Conservation (phyloP, 2,888 invertebrate species). For the Iselma pallidipennis region DNA sequence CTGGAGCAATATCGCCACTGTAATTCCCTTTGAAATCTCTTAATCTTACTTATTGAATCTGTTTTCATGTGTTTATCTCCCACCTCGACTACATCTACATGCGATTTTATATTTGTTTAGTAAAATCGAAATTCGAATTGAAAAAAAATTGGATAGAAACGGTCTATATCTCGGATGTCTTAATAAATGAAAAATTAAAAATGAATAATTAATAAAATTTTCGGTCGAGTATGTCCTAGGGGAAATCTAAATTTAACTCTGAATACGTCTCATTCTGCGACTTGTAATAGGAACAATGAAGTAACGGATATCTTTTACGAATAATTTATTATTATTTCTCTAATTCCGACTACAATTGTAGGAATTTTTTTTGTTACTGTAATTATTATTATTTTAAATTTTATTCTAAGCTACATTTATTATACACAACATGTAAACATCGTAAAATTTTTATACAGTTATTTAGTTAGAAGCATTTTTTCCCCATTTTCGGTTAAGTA, state of each 20-base stretch:
- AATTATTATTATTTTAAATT: constrained; percentile 7
- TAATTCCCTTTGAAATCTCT: neutral
- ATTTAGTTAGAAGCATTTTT: constrained; percentile 48
- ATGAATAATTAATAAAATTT: neutral
- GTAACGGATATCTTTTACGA: constrained; percentile 9
- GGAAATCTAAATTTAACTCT: neutral
- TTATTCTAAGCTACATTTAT: constrained; percentile 27
- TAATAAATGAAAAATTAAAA: neutral
- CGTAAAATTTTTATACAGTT: constrained; percentile 41
- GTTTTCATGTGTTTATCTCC: neutral
- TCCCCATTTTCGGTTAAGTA: constrained; percentile 40
- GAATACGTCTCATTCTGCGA: too few species aligned
- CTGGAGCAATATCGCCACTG: neutral
- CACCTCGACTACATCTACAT: too few species aligned
- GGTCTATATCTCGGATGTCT: too few species aligned
- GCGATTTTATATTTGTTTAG: too few species aligned
- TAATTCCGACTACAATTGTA: constrained; percentile 25
- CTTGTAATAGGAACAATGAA: neutral
- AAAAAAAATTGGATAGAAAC: too few species aligned
- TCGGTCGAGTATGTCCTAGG: neutral
- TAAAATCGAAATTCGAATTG: too few species aligned
- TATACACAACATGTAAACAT: constrained; percentile 47
- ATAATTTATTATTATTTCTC: constrained; percentile 30
- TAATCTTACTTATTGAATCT: neutral
- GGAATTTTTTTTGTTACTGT: constrained; percentile 21